These are phyloP conservation scores for Liparis tanakae DNA, from an alignment of 2,797 vertebrate species.

Conservation along the genomic window DNA sequence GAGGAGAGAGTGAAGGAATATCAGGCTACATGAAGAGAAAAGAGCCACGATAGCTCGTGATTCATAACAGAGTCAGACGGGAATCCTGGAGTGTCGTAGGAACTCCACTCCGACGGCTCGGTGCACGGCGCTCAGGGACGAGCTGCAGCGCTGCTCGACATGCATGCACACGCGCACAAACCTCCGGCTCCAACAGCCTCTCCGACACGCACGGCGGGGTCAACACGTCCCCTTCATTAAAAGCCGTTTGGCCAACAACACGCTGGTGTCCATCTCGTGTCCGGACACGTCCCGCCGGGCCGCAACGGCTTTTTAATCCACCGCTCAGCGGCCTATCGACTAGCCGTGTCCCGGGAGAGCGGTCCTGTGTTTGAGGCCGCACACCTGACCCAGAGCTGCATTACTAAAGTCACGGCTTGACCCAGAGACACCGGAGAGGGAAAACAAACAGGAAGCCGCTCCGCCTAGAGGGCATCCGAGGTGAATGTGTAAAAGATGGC, in stretches of 20 bases:
- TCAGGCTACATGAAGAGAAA: constrained; percentile 1
- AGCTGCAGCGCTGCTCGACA: constrained; percentile 18
- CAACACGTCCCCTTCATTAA: constrained; percentile 75
- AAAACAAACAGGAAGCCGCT: neutral
- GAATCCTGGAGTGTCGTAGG: constrained; percentile 57
- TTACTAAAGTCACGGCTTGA: constrained; percentile 13
- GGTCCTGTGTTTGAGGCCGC: constrained; percentile 62
- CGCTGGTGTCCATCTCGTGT: constrained; percentile 59
- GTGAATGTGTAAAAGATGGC: constrained; percentile 13
- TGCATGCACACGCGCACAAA: constrained; percentile 26
- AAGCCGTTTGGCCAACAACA: constrained; percentile 37
- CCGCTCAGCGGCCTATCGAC: constrained; percentile 65
- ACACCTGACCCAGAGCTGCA: constrained; percentile 23
- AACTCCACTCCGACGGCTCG: constrained; percentile 56
- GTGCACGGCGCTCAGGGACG: constrained; percentile 62
- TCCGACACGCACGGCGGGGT: too few relatives aligned
- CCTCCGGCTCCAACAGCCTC: neutral
- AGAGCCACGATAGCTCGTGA: constrained; percentile 42
- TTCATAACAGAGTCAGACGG: constrained; percentile 60
- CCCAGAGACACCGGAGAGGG: neutral
- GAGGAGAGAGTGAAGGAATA: constrained; percentile 17
- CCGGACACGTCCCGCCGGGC: constrained; percentile 58
- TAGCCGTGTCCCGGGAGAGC: constrained; percentile 52
- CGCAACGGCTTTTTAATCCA: constrained; percentile 77
- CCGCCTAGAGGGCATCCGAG: constrained; percentile 1